Evolutionary conservation across 2,113 vertebrate genomes (phyloP).

Genomic region (Hippocampus comes): DNA sequence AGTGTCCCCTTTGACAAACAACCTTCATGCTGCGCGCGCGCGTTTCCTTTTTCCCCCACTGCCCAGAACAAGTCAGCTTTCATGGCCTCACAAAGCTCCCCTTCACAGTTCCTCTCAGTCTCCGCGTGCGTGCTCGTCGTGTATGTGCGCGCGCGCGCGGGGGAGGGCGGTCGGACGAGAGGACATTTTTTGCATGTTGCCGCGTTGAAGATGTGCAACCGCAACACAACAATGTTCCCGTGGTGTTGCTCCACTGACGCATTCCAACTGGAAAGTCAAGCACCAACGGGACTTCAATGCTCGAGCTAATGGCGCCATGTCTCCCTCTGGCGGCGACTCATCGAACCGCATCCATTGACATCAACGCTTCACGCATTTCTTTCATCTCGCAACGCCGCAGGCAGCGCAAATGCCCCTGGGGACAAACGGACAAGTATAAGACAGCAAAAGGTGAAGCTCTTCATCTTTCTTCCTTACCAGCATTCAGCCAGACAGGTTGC

Average conservation of each 20-base stretch:
- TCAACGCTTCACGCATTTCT: no score
- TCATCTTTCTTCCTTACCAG: slow-evolving; percentile 50
- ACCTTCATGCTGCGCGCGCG: slow-evolving; percentile 6
- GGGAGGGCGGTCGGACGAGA: slow-evolving; percentile 16
- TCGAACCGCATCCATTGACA: neutral
- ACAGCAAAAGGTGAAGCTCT: slow-evolving; percentile 57
- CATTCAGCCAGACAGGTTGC: slow-evolving; percentile 63
- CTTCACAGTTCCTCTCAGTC: slow-evolving; percentile 34
- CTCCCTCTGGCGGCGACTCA: neutral
- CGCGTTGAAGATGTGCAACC: neutral
- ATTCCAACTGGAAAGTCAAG: neutral
- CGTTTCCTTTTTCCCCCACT: slow-evolving; percentile 2
- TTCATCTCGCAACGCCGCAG: slow-evolving; percentile 35
- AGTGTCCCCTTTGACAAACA: slow-evolving; percentile 7
- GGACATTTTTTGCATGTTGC: slow-evolving; percentile 5
- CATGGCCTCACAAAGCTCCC: slow-evolving; percentile 48
- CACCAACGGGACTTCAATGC: no score
- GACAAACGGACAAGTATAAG: slow-evolving; percentile 65
- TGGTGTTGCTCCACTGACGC: neutral
- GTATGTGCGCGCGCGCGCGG: slow-evolving; percentile 2
- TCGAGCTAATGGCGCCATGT: neutral
- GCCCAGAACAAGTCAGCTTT: slow-evolving; percentile 30
- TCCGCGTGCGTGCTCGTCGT: neutral
- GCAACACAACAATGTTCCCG: neutral
- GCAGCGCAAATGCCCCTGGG: slow-evolving; percentile 56